A percentile compares a stretch with the other conserved stretches of the same genome.
phyloP scores from a whole-genome alignment of 2,113 vertebrate species.

The Hyla sarda region DNA sequence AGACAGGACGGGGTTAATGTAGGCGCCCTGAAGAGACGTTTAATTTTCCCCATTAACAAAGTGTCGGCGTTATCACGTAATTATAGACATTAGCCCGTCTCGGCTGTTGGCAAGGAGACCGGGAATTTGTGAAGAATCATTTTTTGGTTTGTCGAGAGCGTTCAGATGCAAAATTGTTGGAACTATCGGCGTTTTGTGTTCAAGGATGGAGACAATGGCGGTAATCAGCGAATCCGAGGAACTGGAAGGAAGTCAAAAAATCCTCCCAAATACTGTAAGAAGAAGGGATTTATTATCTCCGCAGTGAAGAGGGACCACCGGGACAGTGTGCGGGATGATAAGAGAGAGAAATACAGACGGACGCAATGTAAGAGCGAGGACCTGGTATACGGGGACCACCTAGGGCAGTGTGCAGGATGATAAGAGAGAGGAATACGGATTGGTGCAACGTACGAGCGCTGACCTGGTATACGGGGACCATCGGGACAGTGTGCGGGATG shows the following conservation, averaged over 20 bases:
- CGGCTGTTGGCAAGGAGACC: conserved; percentile 38
- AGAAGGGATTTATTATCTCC: not conserved
- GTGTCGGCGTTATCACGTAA: conserved; percentile 31
- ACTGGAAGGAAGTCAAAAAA: conserved; percentile 3
- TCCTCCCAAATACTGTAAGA: not conserved
- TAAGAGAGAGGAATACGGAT: too few species aligned
- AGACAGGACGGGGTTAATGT: not conserved
- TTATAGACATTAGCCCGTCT: conserved; percentile 15
- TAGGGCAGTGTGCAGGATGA: too few species aligned
- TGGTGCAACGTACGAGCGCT: too few species aligned
- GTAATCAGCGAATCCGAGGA: conserved; percentile 2
- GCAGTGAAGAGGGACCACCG: not conserved
- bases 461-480: too few species aligned
- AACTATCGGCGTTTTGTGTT: not conserved
- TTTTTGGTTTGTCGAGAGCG: not conserved
- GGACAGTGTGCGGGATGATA: not conserved
- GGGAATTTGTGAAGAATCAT: not conserved
- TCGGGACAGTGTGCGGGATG: too few species aligned
- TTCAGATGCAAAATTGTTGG: conserved; percentile 10
- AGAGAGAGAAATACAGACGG: too few species aligned
- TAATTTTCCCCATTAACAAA: conserved; percentile 36
- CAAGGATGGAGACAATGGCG: not conserved
- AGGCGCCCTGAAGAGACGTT: conserved; percentile 10
- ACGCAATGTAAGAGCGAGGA: too few species aligned
- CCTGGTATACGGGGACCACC: too few species aligned